phyloP scores from a whole-genome alignment of 2,888 invertebrate genomes.

The Gymnoscelis rufifasciata region DNA sequence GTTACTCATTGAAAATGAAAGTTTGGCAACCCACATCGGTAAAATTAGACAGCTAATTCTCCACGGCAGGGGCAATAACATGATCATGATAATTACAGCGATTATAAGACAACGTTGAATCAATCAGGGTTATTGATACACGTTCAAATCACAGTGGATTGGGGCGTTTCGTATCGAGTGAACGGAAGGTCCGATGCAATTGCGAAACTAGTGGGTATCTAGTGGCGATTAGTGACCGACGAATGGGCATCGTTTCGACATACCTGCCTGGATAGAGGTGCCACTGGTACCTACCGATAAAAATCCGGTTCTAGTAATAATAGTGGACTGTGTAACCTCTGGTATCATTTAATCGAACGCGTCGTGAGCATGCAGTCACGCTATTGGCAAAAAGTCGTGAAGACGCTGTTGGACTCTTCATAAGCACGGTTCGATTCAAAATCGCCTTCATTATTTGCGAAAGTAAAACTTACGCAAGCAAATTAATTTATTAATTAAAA shows the following conservation, averaged over 20 bases:
- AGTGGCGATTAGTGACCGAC: constrained; percentile 68
- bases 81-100: constrained; percentile 4
- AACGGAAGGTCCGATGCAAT: constrained; percentile 63
- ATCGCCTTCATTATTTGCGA: constrained; percentile 16
- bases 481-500: constrained; percentile 11
- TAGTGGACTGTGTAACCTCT: constrained; percentile 37
- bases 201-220: constrained; percentile 67
- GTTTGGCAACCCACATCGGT: constrained; percentile 11
- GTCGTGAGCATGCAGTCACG: constrained; percentile 29
- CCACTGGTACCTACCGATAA: constrained; percentile 43
- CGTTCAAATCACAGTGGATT: constrained; percentile 52
- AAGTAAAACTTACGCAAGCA: constrained; percentile 13
- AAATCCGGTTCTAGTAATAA: constrained; percentile 51
- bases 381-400: constrained; percentile 26
- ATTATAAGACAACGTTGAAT: constrained; percentile 15
- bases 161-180: constrained; percentile 63
- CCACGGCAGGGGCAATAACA: constrained; percentile 5
- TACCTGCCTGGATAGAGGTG: constrained; percentile 51
- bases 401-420: constrained; percentile 15
- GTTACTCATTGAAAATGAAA: constrained; percentile 24
- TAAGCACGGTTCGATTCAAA: no score
- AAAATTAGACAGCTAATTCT: constrained; percentile 19
- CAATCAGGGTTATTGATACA: constrained; percentile 43
- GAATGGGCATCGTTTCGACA: constrained; percentile 72
- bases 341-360: constrained; percentile 37